Evolutionary conservation across 2,113 vertebrate species (phyloP).

Genomic region (Laticauda colubrina): DNA sequence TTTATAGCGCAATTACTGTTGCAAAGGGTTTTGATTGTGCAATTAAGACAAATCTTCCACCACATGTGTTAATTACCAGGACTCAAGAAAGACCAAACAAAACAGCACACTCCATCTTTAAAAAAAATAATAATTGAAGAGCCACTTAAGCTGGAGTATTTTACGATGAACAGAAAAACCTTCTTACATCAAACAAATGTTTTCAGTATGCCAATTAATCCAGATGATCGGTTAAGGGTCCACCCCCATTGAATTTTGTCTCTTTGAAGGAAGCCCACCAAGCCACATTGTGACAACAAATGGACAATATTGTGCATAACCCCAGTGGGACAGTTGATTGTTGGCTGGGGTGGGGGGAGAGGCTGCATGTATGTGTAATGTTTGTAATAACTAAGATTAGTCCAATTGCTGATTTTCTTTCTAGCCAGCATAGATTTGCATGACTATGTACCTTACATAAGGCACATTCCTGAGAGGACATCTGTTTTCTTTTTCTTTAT

Average conservation of each 20-base stretch:
- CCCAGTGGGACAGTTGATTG: too few relatives aligned
- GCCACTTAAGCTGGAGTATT: conserved; percentile 49
- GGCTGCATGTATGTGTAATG: not conserved
- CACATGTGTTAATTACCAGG: conserved; percentile 59
- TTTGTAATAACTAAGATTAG: not conserved
- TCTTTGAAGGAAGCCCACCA: not conserved
- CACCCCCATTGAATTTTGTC: not conserved
- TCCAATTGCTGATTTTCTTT: not conserved
- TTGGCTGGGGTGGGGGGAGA: too few relatives aligned
- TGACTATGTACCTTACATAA: not conserved
- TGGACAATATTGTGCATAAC: not conserved
- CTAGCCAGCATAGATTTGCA: not conserved
- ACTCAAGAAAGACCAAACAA: conserved; percentile 49
- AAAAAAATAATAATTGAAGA: conserved; percentile 52
- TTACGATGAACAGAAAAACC: conserved; percentile 25
- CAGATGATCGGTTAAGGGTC: not conserved
- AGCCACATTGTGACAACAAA: not conserved
- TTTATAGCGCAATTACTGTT: conserved; percentile 29
- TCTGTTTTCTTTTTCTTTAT: not conserved
- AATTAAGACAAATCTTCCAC: conserved; percentile 59
- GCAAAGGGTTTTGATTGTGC: conserved; percentile 37
- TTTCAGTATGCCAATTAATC: not conserved
- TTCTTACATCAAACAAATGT: conserved; percentile 5
- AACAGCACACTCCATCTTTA: conserved; percentile 23
- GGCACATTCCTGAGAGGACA: not conserved